Evolutionary conservation across 92 coral and sea anemone species (phyloP), one percentile per base, ranked within the genome.

Genomic region (Micromussa lordhowensis): DNA sequence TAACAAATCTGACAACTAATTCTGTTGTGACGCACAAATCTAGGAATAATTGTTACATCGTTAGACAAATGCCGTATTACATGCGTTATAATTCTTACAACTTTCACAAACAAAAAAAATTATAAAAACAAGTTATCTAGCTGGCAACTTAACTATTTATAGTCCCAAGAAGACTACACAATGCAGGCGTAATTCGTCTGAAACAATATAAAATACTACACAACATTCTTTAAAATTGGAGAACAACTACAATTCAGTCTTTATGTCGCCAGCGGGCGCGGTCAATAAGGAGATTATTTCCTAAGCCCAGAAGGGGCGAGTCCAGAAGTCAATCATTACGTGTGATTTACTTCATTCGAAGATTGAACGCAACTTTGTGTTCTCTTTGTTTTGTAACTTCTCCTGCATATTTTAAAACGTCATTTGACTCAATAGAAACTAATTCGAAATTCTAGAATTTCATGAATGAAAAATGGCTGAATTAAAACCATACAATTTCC

Each of bases 81-180:
- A 55, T 66, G 53, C 35, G 57, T 78, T 29, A 44, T 28, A 53
- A 48, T 28, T 15, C 38, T 28, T 82, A 68, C 69, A 34, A 70
- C 86, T 22, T 61, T 14, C 51, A 57, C 40, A n/a, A 84, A 21
- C 31, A 35, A 36, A 36, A 40, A 1, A 19, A 30, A 69, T 11
- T n/a, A 24, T 4, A 18, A 8, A 35, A 36, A 14, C 78, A 73
- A 49, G 21, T 30, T 79, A 57, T 55, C 49, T 73, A 71, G 34
- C 88, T 75, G n/a, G 24, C 34, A 55, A 29, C 54, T 55, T 35
- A 73, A 58, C 18, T 73, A 54, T 84, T 73, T 84, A 75, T 54
- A 84, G 88, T 84, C 81, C 73, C 6, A 74, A 74, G 16, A 75
- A 55, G 88, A 84, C 81, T 55, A 74, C 31, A 31, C 68, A 84